Evolutionary conservation across 2,113 vertebrate genomes (phyloP), one percentile per base, ranked within the genome.

Genomic region (Oxyura jamaicensis): DNA sequence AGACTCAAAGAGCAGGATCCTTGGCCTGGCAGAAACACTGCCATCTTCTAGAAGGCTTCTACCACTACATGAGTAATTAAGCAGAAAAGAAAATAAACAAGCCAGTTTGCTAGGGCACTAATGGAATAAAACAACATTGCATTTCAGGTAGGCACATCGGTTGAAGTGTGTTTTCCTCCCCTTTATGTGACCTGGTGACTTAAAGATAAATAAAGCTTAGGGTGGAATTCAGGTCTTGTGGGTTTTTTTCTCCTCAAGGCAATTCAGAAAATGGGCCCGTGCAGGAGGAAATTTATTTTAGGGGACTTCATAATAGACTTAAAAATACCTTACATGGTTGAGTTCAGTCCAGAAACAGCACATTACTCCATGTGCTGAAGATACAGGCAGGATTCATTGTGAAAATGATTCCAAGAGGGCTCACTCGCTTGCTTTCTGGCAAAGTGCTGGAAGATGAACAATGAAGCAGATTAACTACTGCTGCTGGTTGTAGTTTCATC

Each of bases 381-480:
- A 93, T 82, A 72, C 0, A 76, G 62, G 58, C 91, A 93, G 73
- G 58, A 92, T 92, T 92, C 58, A 73, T 86, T 74, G n/a, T 20
- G 29, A 41, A 86, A 79, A 26, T 52, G 1, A 46, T 91, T 94
- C 83, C 77, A 72, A 50, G 53, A 84, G 48, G 0, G 8, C 42
- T 83, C 56, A 66, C 67, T 90, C 62, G 56, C 67, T 90, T 2
- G 7, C 44, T 95, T 66, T 63, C 68, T 95, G 88, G 80, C 75
- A 65, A n/a, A 56, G 33, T 41, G 19, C 83, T 86, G 62, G 53
- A 44, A 86, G 93, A 95, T 97, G 58, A 88, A 95, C 77, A 91
- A 92, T 90, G 77, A 39, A 42, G 17, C 62, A 88, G 55, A 96
- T 96, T 88, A 89, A 94, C 74, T 86, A 82, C 93, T 96, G 93